phyloP scores from a whole-genome alignment of 2,113 vertebrate genomes.

The Thamnaconus septentrionalis region DNA sequence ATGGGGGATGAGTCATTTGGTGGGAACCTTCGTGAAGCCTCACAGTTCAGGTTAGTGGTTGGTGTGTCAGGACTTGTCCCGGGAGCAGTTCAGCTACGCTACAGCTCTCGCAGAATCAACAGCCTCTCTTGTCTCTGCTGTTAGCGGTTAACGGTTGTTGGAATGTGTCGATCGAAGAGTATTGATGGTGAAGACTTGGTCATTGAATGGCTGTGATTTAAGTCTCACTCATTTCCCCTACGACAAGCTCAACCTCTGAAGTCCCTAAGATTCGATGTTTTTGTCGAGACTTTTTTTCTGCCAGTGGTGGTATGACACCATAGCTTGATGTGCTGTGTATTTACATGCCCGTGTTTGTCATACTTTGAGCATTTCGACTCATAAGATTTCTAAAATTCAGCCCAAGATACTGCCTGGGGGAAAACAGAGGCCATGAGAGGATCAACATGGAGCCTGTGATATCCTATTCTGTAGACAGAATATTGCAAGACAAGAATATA shows the following conservation, averaged over 20 bases:
- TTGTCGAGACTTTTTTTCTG: too few species aligned
- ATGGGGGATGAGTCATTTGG: background rate
- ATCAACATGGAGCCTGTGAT: background rate
- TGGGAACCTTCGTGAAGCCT: background rate
- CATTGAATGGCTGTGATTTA: too few species aligned
- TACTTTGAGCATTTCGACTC: constrained; percentile 12
- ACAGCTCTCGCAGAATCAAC: too few species aligned
- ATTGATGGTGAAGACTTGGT: too few species aligned
- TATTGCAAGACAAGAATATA: background rate
- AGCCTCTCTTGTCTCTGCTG: too few species aligned
- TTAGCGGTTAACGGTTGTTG: too few species aligned
- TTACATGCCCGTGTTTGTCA: constrained; percentile 1
- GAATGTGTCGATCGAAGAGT: too few species aligned
- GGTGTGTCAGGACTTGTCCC: constrained; percentile 54
- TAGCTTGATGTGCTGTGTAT: background rate
- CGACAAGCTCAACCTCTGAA: too few species aligned
- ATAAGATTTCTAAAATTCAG: constrained; percentile 9
- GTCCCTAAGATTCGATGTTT: too few species aligned
- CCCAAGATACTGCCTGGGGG: constrained; percentile 11
- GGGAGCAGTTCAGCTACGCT: constrained; percentile 2
- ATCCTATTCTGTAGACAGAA: background rate
- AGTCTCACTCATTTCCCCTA: too few species aligned
- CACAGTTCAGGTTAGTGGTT: background rate
- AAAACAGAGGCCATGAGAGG: constrained; percentile 17
- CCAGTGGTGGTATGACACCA: too few species aligned